phyloP scores from a whole-genome alignment of 2,888 invertebrate species.

The Xylota sylvarum region DNA sequence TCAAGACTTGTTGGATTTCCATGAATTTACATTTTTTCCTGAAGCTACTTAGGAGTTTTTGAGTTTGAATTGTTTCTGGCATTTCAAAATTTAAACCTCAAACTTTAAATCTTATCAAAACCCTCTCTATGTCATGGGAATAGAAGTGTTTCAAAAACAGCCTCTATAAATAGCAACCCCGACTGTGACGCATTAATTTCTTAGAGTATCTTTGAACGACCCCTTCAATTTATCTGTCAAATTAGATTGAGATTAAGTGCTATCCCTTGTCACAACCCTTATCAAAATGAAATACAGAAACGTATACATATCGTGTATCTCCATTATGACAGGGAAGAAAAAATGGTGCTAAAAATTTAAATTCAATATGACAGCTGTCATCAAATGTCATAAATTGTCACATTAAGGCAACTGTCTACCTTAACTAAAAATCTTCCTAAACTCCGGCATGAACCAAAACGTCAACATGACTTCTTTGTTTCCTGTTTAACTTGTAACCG shows the following conservation, averaged over 20 bases:
- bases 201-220: background rate
- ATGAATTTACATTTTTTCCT: no score
- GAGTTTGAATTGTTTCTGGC: no score
- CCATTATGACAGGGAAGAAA: background rate
- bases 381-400: conserved; percentile 12
- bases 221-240: conserved; percentile 35
- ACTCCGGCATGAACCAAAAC: background rate
- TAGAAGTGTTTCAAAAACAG: background rate
- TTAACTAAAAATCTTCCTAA: background rate
- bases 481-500: background rate
- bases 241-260: conserved; percentile 34
- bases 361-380: conserved; percentile 3
- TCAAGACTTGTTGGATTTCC: background rate
- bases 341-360: background rate
- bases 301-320: background rate
- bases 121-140: background rate
- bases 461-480: background rate
- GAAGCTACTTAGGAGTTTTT: no score
- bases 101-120: background rate
- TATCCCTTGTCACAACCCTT: conserved; percentile 41
- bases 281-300: background rate
- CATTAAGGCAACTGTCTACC: background rate
- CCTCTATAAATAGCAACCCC: background rate
- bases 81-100: background rate
- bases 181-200: background rate